A percentile compares a stretch with the other conserved stretches of the same genome.
These are phyloP conservation scores for Alentia gelatinosa DNA, from an alignment of 2,888 invertebrate genomes.

Conservation along the genomic window DNA sequence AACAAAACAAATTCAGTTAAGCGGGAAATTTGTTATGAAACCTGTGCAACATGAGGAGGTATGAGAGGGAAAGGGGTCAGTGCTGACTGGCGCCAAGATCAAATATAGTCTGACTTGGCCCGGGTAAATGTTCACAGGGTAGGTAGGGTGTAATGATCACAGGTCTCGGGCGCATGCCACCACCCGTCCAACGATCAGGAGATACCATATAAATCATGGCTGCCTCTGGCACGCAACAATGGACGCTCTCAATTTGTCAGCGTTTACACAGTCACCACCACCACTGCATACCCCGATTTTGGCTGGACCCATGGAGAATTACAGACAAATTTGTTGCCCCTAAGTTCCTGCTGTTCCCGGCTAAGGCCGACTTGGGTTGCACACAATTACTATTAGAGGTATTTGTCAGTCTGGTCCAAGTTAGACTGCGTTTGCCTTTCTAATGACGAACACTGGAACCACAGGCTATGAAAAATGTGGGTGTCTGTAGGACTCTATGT, in stretches of 20 bases:
- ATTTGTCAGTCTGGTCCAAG: not conserved
- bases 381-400: not conserved
- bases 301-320: not conserved
- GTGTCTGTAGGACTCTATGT: too few species aligned
- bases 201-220: conserved; percentile 7
- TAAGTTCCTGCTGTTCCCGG: not conserved
- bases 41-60: not conserved
- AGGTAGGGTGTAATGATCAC: conserved; percentile 18
- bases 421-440: not conserved
- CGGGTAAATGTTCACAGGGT: not conserved
- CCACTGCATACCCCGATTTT: not conserved
- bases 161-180: not conserved
- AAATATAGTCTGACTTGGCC: not conserved
- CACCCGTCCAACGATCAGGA: not conserved
- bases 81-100: not conserved
- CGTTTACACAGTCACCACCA: not conserved
- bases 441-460: not conserved
- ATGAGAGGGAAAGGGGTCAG: not conserved
- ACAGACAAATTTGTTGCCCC: not conserved
- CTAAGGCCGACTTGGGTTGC: not conserved
- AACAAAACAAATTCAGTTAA: too few species aligned
- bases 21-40: not conserved
- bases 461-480: too few species aligned
- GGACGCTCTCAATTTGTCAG: not conserved
- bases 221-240: not conserved